phyloP scores from a whole-genome alignment of 2,797 vertebrate genomes.

The Phylloscopus collybita region DNA sequence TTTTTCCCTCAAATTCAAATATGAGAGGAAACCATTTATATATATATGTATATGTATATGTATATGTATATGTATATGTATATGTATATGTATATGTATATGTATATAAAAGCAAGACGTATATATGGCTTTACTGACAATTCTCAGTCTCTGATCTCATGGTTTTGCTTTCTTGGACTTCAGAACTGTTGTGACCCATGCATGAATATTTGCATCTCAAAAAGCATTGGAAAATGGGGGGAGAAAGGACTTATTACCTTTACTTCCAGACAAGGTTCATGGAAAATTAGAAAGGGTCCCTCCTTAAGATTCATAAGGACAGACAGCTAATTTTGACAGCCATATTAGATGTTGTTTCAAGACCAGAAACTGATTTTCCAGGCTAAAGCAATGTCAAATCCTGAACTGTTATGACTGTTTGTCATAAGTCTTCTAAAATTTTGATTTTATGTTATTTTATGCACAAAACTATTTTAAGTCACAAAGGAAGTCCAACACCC shows the following conservation, averaged over 20 bases:
- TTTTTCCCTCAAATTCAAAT: constrained; percentile 25
- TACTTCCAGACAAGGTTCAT: background rate
- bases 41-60: too few species aligned
- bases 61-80: too few species aligned
- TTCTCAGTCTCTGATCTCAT: background rate
- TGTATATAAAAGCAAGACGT: background rate
- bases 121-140: background rate
- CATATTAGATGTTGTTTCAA: background rate
- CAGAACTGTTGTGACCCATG: background rate
- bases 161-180: background rate
- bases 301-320: background rate
- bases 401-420: background rate
- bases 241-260: background rate
- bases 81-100: background rate
- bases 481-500: rapidly evolving
- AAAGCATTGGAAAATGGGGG: background rate
- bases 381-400: background rate
- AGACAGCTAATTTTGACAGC: background rate
- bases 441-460: background rate
- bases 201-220: background rate
- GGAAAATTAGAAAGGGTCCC: background rate
- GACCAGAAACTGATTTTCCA: background rate
- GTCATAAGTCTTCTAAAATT: background rate
- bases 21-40: background rate
- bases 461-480: background rate